Conservation (phyloP, 2,797 vertebrate species). For the Parambassis ranga region DNA sequence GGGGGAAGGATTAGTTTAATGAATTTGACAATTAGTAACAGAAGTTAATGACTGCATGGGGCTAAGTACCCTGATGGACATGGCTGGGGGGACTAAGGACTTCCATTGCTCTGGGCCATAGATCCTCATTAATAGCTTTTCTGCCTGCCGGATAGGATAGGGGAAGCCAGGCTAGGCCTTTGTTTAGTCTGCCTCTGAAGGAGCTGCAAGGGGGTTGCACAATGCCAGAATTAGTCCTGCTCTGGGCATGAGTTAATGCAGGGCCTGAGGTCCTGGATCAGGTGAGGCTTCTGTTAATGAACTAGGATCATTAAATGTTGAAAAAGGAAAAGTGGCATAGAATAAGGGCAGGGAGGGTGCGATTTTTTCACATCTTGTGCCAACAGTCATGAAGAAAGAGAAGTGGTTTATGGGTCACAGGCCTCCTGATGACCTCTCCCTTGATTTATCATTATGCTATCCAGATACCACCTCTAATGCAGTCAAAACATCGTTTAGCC, state of each 20-base stretch:
- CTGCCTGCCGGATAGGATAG: slow-evolving; percentile 77
- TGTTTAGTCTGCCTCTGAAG: slow-evolving; percentile 80
- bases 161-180: slow-evolving; percentile 74
- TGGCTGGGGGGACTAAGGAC: slow-evolving; percentile 76
- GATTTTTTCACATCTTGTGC: slow-evolving; percentile 30
- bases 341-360: not conserved
- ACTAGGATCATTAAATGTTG: slow-evolving; percentile 48
- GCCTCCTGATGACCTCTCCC: slow-evolving; percentile 48
- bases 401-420: slow-evolving; percentile 45
- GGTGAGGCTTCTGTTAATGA: slow-evolving; percentile 63
- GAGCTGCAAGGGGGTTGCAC: slow-evolving; percentile 63
- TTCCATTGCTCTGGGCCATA: slow-evolving; percentile 82
- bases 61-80: slow-evolving; percentile 83
- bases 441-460: slow-evolving; percentile 53
- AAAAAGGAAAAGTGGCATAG: slow-evolving; percentile 33
- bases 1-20: slow-evolving; percentile 82
- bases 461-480: slow-evolving; percentile 37
- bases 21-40: slow-evolving; percentile 87
- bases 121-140: slow-evolving; percentile 86
- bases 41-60: slow-evolving; percentile 85
- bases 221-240: slow-evolving; percentile 54
- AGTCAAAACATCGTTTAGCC: slow-evolving; percentile 63
- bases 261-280: slow-evolving; percentile 55
- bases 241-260: slow-evolving; percentile 55
- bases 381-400: slow-evolving; percentile 54